Conservation (phyloP, 2,797 vertebrate genomes). For the Anguilla megastoma region DNA sequence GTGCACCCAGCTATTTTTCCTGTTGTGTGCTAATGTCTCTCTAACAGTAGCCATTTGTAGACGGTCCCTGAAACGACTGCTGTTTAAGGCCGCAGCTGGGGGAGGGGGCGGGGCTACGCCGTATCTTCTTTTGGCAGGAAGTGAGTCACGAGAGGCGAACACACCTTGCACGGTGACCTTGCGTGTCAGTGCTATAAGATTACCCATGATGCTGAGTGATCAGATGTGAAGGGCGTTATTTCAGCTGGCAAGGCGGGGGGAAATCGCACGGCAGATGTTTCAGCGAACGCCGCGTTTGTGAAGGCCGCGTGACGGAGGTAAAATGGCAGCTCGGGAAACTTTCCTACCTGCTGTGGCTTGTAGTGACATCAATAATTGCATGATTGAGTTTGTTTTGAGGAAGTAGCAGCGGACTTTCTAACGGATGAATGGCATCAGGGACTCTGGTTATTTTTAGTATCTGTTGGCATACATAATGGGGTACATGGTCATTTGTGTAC, state of each 20-base stretch:
- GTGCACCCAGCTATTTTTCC: constrained; percentile 31
- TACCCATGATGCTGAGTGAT: constrained; percentile 12
- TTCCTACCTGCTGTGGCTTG: not conserved
- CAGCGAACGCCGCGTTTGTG: not conserved
- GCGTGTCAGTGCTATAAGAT: not conserved
- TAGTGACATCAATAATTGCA: not conserved
- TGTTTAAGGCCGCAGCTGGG: not conserved
- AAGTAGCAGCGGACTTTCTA: not conserved
- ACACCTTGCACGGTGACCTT: constrained; percentile 4
- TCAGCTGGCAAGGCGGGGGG: not conserved
- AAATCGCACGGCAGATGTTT: constrained; percentile 1
- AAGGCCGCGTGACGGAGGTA: not conserved
- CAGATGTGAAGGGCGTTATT: constrained; percentile 14
- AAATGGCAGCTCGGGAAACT: not conserved
- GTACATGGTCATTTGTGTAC: not conserved
- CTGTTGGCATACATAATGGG: not conserved
- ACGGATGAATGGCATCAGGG: not conserved
- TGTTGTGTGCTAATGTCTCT: constrained; percentile 8
- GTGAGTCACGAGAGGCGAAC: not conserved
- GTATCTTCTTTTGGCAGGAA: not conserved
- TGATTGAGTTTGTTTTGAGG: constrained; percentile 16
- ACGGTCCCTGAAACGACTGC: not conserved
- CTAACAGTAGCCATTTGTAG: constrained; percentile 21
- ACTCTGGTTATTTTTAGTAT: not conserved
- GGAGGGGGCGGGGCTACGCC: not conserved